Percentiles rank a stretch among this genome's conserved stretches.
These are phyloP conservation scores for Speoplatyrhinus poulsoni DNA, from an alignment of 2,113 vertebrate species.

Conservation along the genomic window DNA sequence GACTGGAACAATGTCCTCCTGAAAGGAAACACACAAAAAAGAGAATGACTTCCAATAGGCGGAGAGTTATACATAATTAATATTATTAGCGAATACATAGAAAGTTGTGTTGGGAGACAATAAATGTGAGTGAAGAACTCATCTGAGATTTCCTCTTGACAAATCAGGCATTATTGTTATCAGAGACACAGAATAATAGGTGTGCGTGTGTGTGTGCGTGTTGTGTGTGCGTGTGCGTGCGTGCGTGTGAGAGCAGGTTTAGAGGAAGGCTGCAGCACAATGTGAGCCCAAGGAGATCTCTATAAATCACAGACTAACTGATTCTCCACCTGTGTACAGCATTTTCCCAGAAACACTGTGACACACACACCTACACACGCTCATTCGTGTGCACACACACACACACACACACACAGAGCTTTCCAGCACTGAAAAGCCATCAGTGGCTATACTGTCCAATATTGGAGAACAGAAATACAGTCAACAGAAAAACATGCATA, in stretches of 20 bases:
- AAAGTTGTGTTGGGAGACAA: conserved; percentile 34
- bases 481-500: too few relatives aligned
- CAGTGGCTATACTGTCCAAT: too few relatives aligned
- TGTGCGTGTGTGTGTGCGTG: conserved; percentile 20
- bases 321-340: conserved; percentile 73
- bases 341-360: conserved; percentile 63
- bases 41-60: conserved; percentile 4
- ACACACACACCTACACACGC: conserved; percentile 36
- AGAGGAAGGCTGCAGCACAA: conserved; percentile 69
- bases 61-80: conserved; percentile 18
- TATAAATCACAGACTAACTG: conserved; percentile 70
- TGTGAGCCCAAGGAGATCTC: conserved; percentile 51
- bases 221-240: conserved; percentile 15
- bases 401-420: conserved; percentile 19
- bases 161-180: conserved; percentile 21
- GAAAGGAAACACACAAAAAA: conserved; percentile 3
- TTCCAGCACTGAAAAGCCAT: conserved; percentile 1
- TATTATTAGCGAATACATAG: not conserved
- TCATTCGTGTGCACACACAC: not conserved
- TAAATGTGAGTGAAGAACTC: conserved; percentile 36
- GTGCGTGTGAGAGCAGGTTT: conserved; percentile 26
- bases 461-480: too few relatives aligned
- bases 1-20: not conserved
- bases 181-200: conserved; percentile 40
- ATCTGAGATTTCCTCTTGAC: conserved; percentile 11